A percentile compares a stretch with the other conserved stretches of the same genome.
Conservation (phyloP, 1,140 invertebrate genomes). For the Pseudobourletiella spinata region DNA sequence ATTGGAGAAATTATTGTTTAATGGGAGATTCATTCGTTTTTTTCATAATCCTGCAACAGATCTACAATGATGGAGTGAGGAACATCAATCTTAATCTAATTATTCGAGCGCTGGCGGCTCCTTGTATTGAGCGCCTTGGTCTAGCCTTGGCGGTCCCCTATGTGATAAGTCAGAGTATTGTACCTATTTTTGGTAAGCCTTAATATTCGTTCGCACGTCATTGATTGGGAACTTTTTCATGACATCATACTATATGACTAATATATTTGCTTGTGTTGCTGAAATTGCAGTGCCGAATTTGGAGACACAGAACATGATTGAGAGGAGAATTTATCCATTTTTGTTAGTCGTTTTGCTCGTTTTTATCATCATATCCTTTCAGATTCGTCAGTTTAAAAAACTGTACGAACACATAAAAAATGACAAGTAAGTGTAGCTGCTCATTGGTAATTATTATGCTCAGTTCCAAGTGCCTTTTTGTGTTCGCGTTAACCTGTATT, state of each 20-base stretch:
- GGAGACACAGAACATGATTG: conserved; percentile 64
- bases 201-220: background rate
- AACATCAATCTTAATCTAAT: conserved; percentile 87
- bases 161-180: conserved; percentile 68
- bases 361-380: conserved; percentile 58
- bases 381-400: conserved; percentile 83
- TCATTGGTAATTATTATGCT: too few species aligned
- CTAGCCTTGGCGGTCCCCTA: conserved; percentile 83
- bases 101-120: conserved; percentile 71
- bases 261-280: too few species aligned
- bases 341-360: conserved; percentile 62
- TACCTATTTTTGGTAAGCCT: conserved; percentile 59
- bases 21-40: background rate
- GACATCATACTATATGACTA: conserved; percentile 1
- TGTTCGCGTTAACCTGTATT: too few species aligned
- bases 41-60: conserved; percentile 39
- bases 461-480: too few species aligned
- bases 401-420: conserved; percentile 98
- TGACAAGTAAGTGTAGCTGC: conserved; percentile 80
- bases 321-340: conserved; percentile 84
- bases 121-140: conserved; percentile 77
- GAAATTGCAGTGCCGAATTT: conserved; percentile 52
- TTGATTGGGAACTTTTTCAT: conserved; percentile 12
- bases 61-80: conserved; percentile 75
- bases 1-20: background rate